These are phyloP conservation scores for Falco punctatus DNA, from an alignment of 2,113 vertebrate genomes.

Conservation along the genomic window DNA sequence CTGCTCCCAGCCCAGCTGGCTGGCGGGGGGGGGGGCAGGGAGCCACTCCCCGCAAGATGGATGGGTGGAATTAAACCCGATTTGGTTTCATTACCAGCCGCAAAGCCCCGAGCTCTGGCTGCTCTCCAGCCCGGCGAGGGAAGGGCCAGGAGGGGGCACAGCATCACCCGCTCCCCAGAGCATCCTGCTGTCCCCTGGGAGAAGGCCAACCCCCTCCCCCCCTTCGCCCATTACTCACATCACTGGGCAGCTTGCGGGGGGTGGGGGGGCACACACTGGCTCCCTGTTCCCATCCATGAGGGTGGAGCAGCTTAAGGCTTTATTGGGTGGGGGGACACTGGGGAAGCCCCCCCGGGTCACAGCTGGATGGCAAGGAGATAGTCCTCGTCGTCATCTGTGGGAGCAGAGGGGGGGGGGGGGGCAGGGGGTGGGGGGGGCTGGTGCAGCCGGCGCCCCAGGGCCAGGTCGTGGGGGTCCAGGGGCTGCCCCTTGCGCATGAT, in stretches of 20 bases:
- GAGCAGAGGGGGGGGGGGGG: neutral
- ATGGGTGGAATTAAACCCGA: constrained; percentile 49
- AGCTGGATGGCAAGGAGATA: constrained; percentile 84
- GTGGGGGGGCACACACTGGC: accelerated
- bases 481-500: constrained; percentile 86
- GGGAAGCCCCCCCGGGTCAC: constrained; percentile 3
- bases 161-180: neutral
- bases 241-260: neutral
- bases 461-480: constrained; percentile 77
- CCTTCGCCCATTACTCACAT: neutral
- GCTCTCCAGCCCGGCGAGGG: neutral
- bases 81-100: constrained; percentile 19
- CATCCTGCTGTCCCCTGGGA: accelerated
- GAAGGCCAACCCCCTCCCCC: neutral
- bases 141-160: neutral
- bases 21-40: neutral
- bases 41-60: neutral
- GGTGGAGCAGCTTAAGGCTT: neutral
- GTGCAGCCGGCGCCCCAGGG: constrained; percentile 73
- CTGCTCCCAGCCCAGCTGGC: neutral
- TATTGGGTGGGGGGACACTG: neutral
- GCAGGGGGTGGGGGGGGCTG: neutral
- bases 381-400: constrained; percentile 76
- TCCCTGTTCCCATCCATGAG: neutral
- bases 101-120: constrained; percentile 13